Evolutionary conservation across 2,113 vertebrate species (phyloP), one percentile per base, ranked within the genome.

Genomic region (Diglossa brunneiventris): DNA sequence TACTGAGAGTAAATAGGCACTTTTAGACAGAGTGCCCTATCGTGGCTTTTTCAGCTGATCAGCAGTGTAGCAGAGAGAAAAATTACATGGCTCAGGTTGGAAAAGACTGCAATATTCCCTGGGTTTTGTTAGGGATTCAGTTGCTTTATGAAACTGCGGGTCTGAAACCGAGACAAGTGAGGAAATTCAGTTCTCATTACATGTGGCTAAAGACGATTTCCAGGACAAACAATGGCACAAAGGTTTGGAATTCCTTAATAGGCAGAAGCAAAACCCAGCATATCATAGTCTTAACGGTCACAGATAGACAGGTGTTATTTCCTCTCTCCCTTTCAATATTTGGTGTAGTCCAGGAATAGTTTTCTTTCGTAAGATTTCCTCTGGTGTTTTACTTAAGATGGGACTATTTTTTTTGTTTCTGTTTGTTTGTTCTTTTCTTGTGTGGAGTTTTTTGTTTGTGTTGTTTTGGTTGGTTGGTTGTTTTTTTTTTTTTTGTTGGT

Each of bases 1-100:
- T 96, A 96, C 76, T 72, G 64, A 83, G 85, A 94, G 79, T 90
- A 95, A 96, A 97, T 92, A 83, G 87, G 75, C 27, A 59, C 39
- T 96, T 96, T 92, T 66, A 93, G 75, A 94, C 76, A 92, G 95
- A 95, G 27, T 88, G 68, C 52, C 55, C 55, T 37, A 75, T 93
- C 93, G 74, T 80, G 56, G 59, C 27, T 88, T 89, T 94, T 97
- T 90, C 64, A 87, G 58, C 70, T 83, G 89, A 92, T 94, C 91
- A 90, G 68, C 75, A 80, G 24, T 67, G 19, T n/a, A 74, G 50
- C 42, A 83, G 55, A 75, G n/a, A 91, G 55, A 80, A 94, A 81
- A 94, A 92, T 17, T 63, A 62, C 55, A 22, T 63, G 55, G 11
- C 46, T 95, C 0, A 0, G 13, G 13, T 16, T 93, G 42, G 46